Evolutionary conservation across 2,797 vertebrate genomes (phyloP).

Genomic region (Fundulus diaphanus): DNA sequence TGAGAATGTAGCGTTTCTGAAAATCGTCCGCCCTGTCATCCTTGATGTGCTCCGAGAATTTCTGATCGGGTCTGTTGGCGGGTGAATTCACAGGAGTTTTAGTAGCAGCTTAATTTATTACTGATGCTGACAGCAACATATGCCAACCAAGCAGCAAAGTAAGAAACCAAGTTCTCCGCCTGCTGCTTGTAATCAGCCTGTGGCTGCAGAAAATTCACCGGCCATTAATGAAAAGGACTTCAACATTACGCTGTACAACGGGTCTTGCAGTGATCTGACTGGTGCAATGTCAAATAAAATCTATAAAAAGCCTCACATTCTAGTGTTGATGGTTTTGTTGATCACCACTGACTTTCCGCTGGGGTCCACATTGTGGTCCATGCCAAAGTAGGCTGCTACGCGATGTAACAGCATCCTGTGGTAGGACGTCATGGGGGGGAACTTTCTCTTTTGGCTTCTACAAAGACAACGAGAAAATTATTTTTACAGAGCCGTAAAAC

Average conservation of each 20-base stretch:
- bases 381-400: conserved; percentile 98
- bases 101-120: conserved; percentile 58
- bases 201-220: neutral
- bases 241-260: neutral
- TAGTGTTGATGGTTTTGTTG: conserved; percentile 98
- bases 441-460: conserved; percentile 96
- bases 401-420: conserved; percentile 98
- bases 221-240: neutral
- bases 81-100: conserved; percentile 46
- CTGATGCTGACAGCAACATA: conserved; percentile 63
- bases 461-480: neutral
- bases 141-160: conserved; percentile 33
- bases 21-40: conserved; percentile 97
- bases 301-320: conserved; percentile 86
- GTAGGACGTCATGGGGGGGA: conserved; percentile 98
- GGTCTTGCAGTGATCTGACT: neutral
- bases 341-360: conserved; percentile 98
- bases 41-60: conserved; percentile 99
- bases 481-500: neutral
- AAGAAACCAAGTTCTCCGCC: conserved; percentile 8
- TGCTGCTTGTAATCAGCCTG: too few species aligned
- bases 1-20: conserved; percentile 99
- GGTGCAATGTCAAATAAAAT: neutral
- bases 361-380: conserved; percentile 99
- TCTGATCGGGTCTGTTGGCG: conserved; percentile 93